Evolutionary conservation across 2,113 vertebrate genomes (phyloP), one percentile per base, ranked within the genome.

Genomic region (Odontophorus gujanensis): DNA sequence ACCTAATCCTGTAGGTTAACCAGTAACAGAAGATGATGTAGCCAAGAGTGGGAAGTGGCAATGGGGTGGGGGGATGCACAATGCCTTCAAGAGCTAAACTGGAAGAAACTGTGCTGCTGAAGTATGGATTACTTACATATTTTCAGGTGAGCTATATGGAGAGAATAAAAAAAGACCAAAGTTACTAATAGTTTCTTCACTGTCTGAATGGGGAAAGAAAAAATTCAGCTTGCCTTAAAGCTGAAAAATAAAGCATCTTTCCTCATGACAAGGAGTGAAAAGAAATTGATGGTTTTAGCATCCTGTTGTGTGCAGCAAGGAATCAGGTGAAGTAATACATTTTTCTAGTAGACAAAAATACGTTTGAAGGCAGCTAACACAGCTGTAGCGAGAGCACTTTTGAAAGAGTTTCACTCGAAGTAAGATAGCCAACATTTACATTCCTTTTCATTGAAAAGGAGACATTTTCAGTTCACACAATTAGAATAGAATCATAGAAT

Each of bases 181-280:
- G 72, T 50, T 93, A 34, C 81, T 90, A 26, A 51, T 79, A 81
- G 78, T 61, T 67, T 95, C 38, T 92, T 95, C 55, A 45, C 61
- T 42, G 55, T 81, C 87, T 85, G 77, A 89, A 92, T 85, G 82
- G 78, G 48, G 79, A 89, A 97, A 90, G 43, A 90, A 89, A 94
- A 95, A 96, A 97, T 96, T 94, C 90, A 93, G 30, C 28, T 89
- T 61, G 42, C 77, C 92, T 25, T 42, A 43, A 92, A 85, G 32
- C 67, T 94, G 71, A 92, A 96, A 97, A 96, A 82, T 26, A 93
- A 50, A 96, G 7, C 65, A 80, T 74, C 7, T 83, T 90, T 95
- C 43, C 81, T 96, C 62, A 47, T 43, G 69, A 28, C 47, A 96
- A 21, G 32, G 95, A 94, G 47, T 81, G 45, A 90, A 95, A 25